A percentile compares a stretch with the other conserved stretches of the same genome.
Evolutionary conservation across 1,140 invertebrate genomes (phyloP).

Genomic region (Brachionus calyciflorus): DNA sequence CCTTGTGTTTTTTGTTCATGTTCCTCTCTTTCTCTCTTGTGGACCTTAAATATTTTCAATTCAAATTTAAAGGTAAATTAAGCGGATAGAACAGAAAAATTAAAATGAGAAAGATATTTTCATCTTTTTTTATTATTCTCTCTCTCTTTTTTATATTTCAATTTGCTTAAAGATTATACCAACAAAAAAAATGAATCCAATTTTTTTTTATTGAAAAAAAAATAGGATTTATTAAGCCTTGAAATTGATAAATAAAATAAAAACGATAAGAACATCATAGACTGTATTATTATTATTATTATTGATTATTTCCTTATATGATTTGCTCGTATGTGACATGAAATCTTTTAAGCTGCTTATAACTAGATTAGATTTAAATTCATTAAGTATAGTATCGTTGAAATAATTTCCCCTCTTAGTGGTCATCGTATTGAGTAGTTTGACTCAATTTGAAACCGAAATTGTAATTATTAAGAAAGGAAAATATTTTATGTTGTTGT

Average conservation of each 20-base stretch:
- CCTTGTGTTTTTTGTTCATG: neutral
- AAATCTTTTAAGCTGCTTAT: slow-evolving; percentile 34
- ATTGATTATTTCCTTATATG: slow-evolving; percentile 33
- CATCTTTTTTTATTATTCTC: neutral
- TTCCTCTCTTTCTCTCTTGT: neutral
- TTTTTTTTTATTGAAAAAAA: too few relatives aligned
- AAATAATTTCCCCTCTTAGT: neutral
- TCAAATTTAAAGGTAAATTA: neutral
- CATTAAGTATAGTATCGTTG: neutral
- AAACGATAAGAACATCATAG: too few relatives aligned
- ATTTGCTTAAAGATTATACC: slow-evolving; percentile 32
- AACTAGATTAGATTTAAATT: slow-evolving; percentile 29
- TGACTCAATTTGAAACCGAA: neutral
- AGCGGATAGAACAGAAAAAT: slow-evolving; percentile 5
- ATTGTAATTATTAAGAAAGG: slow-evolving; percentile 2
- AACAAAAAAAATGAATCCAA: too few relatives aligned
- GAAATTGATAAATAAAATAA: neutral
- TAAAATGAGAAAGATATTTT: too few relatives aligned
- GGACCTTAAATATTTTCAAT: neutral
- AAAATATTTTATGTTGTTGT: slow-evolving; percentile 5
- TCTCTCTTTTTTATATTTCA: slow-evolving; percentile 9
- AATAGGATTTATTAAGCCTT: slow-evolving; percentile 4
- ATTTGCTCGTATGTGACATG: slow-evolving; percentile 10
- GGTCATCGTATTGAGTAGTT: neutral
- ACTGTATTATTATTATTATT: neutral